phyloP scores from a whole-genome alignment of 2,113 vertebrate species.

The Microtus pennsylvanicus region DNA sequence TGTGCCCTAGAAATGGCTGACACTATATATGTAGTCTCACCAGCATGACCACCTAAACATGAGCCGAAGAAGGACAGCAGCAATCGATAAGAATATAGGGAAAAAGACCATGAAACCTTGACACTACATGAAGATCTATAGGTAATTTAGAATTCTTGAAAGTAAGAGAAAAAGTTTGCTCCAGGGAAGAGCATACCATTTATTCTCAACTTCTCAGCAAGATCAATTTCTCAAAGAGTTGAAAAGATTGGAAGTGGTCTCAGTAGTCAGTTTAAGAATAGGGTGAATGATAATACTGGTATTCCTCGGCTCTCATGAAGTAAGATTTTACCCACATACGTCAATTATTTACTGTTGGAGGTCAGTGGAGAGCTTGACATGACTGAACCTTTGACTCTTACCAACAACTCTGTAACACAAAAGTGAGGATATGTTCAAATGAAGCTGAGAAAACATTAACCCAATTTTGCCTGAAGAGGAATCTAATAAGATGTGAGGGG shows the following conservation, averaged over 20 bases:
- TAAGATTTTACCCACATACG: neutral
- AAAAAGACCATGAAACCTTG: neutral
- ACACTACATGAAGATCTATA: neutral
- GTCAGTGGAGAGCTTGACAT: neutral
- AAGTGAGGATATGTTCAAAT: neutral
- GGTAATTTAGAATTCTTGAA: neutral
- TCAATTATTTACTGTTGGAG: neutral
- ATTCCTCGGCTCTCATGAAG: neutral
- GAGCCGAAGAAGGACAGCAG: neutral
- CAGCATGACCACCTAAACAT: neutral
- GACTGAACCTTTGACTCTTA: neutral
- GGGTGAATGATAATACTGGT: neutral
- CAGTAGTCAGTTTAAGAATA: neutral
- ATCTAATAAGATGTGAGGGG: constrained; percentile 1
- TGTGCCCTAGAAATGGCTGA: neutral
- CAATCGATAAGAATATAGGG: neutral
- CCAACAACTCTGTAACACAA: neutral
- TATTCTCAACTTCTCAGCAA: neutral
- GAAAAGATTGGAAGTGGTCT: neutral
- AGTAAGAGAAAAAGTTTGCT: neutral
- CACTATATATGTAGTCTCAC: neutral
- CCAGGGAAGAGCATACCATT: no score
- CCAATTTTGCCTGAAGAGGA: neutral
- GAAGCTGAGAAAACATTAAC: neutral
- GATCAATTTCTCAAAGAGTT: neutral